Percentiles rank a stretch among this genome's conserved stretches.
Evolutionary conservation across 1,140 invertebrate genomes (phyloP).

Genomic region (Galleria mellonella): DNA sequence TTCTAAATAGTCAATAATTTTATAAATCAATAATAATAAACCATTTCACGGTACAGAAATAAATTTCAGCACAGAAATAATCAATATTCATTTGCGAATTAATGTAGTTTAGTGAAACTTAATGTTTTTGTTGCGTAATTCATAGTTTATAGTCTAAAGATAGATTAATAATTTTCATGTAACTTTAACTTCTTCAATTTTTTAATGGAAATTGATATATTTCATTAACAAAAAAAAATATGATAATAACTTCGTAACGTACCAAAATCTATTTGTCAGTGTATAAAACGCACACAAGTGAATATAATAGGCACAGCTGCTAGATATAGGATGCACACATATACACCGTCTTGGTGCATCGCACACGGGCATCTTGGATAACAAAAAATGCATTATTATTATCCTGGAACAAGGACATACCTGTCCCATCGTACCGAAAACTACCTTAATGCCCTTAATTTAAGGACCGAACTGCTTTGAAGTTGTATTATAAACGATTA

Average conservation of each 20-base stretch:
- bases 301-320: constrained; percentile 68
- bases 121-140: no score
- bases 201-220: no score
- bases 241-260: constrained; percentile 12
- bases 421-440: constrained; percentile 11
- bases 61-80: no score
- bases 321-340: constrained; percentile 56
- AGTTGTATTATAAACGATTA: constrained; percentile 38
- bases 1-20: no score
- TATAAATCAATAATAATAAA: no score
- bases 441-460: constrained; percentile 11
- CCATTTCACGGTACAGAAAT: no score
- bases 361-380: constrained; percentile 57
- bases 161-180: no score
- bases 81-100: no score
- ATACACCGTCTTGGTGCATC: constrained; percentile 52
- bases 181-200: no score
- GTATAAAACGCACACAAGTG: constrained; percentile 26
- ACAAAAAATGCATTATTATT: constrained; percentile 71
- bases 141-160: no score
- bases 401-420: constrained; percentile 51
- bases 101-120: no score
- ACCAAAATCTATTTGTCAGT: constrained; percentile 24
- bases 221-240: no score
- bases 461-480: background rate